Evolutionary conservation across 2,888 invertebrate species (phyloP), one percentile per base, ranked within the genome.

Genomic region (Dasypogon diadema): DNA sequence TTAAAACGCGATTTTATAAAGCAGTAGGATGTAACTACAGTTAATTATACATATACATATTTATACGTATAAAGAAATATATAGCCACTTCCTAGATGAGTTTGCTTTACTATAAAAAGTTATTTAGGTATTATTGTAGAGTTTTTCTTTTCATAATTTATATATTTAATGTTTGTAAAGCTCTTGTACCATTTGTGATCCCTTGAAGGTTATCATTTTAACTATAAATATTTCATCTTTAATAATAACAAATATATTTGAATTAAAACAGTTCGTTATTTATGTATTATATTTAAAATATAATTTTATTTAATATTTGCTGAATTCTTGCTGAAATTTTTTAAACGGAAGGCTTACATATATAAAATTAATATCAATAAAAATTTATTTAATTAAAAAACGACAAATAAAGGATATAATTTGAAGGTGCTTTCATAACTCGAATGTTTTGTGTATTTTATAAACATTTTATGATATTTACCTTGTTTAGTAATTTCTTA

Each of bases 131-230:
- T 51, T 70, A 70, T 54, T 70, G 51, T 70, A 54, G 54, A 30
- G 30, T 54, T 70, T 70, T n/a, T n/a, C 51, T 54, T 30, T 54
- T 70, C 37, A 70, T 70, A 54, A 34, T 54, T 70, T 51, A 74
- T 79, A 77, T 78, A 78, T 79, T 77, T 78, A 77, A 54, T 76
- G 74, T 48, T 78, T 79, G 80, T 80, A 80, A 80, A 80, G 80
- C 80, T 80, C 80, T 80, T 80, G 80, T 80, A 80, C 80, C 80
- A 80, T 79, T 79, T 80, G 80, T 80, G 80, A 80, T 80, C 80
- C 80, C 80, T 79, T 80, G 78, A 79, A 80, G 80, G 80, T 80
- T 80, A 80, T 80, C 79, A 80, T 79, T 80, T 80, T 79, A 77
- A 79, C 77, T 79, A 79, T 79, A 77, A 77, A 78, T 78, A 78